Percentiles rank a stretch among this genome's conserved stretches.
Evolutionary conservation across 2,888 invertebrate species (phyloP).

Genomic region (Strigamia transsilvanica): DNA sequence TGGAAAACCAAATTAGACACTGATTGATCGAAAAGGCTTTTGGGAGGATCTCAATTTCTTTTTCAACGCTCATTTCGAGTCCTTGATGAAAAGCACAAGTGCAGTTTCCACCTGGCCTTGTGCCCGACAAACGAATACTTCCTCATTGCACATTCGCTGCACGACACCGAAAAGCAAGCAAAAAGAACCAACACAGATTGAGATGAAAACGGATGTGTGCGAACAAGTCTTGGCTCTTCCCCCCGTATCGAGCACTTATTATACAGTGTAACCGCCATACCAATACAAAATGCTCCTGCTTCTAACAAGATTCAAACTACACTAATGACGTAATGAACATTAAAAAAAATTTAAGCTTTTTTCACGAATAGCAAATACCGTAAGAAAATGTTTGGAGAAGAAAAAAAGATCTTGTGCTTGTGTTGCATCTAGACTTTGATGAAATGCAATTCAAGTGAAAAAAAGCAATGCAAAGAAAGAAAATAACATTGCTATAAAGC

Average conservation of each 20-base stretch:
- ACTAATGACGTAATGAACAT: not conserved
- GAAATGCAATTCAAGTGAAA: conserved; percentile 22
- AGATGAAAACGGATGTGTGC: conserved; percentile 49
- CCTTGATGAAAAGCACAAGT: conserved; percentile 44
- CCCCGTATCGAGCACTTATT: not conserved
- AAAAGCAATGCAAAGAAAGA: not conserved
- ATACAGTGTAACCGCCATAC: conserved; percentile 2
- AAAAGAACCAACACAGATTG: conserved; percentile 41
- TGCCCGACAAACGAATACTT: conserved; percentile 44
- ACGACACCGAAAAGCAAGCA: conserved; percentile 36
- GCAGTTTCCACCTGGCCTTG: conserved; percentile 42
- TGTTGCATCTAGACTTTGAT: not conserved
- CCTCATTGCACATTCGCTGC: conserved; percentile 42
- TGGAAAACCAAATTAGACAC: conserved; percentile 36
- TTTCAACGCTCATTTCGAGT: conserved; percentile 42
- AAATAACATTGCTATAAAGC: conserved; percentile 11
- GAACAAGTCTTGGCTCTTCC: not conserved
- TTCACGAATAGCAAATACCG: not conserved
- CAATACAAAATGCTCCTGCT: not conserved
- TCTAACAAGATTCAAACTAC: not conserved
- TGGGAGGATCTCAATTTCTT: conserved; percentile 42
- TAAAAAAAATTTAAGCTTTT: not conserved
- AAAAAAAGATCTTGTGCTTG: not conserved
- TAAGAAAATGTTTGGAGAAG: not conserved
- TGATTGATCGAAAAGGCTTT: conserved; percentile 42